phyloP scores from a whole-genome alignment of 2,888 invertebrate species.

The Xestia xanthographa region DNA sequence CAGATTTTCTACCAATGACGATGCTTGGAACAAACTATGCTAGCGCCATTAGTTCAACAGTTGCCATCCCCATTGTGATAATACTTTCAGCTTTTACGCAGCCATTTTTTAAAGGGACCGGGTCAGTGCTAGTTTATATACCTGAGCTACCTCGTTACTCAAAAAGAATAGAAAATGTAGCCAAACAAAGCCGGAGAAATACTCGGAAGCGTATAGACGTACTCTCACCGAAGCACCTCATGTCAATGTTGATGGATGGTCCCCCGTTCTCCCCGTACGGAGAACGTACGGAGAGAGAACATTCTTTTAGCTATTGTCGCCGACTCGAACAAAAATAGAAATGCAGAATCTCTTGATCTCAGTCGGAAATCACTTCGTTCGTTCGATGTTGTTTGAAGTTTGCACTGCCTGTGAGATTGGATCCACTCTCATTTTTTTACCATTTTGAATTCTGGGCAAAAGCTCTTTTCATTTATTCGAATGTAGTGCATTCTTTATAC shows the following conservation, averaged over 20 bases:
- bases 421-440: conserved; percentile 33
- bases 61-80: too few species aligned
- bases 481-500: conserved; percentile 34
- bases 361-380: conserved; percentile 57
- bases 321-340: conserved; percentile 54
- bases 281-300: conserved; percentile 29
- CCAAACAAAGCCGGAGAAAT: conserved; percentile 56
- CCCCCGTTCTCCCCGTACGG: conserved; percentile 47
- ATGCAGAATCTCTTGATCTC: conserved; percentile 59
- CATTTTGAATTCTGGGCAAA: conserved; percentile 21
- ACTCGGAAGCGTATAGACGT: conserved; percentile 64
- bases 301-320: conserved; percentile 59
- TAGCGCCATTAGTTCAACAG: too few species aligned
- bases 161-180: conserved; percentile 32
- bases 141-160: conserved; percentile 11
- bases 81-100: conserved; percentile 8
- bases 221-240: conserved; percentile 66
- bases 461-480: conserved; percentile 32
- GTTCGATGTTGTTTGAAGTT: conserved; percentile 55
- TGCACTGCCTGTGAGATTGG: conserved; percentile 32
- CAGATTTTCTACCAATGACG: too few species aligned
- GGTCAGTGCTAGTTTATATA: conserved; percentile 13
- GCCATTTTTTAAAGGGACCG: not conserved
- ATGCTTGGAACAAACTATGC: too few species aligned
- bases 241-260: conserved; percentile 68